These are phyloP conservation scores for Spodoptera picta DNA, from an alignment of 2,888 invertebrate species.

Conservation along the genomic window DNA sequence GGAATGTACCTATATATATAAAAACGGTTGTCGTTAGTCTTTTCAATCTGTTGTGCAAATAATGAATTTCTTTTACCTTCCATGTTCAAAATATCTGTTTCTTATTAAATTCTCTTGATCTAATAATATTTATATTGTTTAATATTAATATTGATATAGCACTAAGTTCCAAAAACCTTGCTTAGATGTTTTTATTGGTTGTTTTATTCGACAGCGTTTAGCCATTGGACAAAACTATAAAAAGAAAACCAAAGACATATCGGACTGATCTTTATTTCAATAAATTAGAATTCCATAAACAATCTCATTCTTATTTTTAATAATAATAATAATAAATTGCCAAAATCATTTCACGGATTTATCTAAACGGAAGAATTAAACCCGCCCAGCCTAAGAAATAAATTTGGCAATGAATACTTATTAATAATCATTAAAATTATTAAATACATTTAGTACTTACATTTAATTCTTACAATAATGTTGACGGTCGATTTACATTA, in stretches of 20 bases:
- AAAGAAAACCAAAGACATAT: constrained; percentile 21
- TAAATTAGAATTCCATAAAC: constrained; percentile 53
- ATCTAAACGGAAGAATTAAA: constrained; percentile 55
- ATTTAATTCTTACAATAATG: constrained; percentile 40
- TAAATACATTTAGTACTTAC: constrained; percentile 45
- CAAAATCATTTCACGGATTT: constrained; percentile 76
- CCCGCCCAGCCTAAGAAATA: constrained; percentile 83
- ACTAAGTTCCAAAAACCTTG: no score
- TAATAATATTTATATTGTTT: not conserved
- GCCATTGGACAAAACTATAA: no score
- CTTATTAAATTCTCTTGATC: not conserved
- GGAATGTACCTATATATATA: constrained; percentile 9
- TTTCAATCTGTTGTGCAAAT: constrained; percentile 19
- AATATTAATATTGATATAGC: no score
- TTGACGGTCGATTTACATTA: constrained; percentile 51
- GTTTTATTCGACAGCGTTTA: no score
- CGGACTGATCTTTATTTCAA: constrained; percentile 56
- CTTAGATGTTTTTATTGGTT: no score
- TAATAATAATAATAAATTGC: constrained; percentile 63
- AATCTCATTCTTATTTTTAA: constrained; percentile 54
- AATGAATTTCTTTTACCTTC: constrained; percentile 20
- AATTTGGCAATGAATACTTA: constrained; percentile 66
- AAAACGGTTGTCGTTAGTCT: constrained; percentile 10
- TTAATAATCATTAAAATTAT: constrained; percentile 45
- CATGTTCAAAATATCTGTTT: constrained; percentile 11